A percentile compares a stretch with the other conserved stretches of the same genome.
phyloP scores from a whole-genome alignment of 1,140 invertebrate genomes.

The Dreissena polymorpha region DNA sequence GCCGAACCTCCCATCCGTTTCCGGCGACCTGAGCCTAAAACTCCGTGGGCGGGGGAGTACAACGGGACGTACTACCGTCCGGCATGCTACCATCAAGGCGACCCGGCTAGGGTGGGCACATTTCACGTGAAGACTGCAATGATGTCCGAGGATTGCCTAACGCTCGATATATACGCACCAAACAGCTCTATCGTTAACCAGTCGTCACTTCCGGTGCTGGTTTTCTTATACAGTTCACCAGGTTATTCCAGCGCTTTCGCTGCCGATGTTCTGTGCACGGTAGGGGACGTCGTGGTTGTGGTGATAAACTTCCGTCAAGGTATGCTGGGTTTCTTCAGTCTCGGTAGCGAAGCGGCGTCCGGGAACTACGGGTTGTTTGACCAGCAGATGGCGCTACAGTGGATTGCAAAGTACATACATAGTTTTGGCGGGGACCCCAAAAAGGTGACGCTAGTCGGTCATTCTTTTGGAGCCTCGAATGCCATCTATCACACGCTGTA shows the following conservation, averaged over 20 bases:
- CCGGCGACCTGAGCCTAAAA: slow-evolving; percentile 88
- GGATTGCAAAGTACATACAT: slow-evolving; percentile 39
- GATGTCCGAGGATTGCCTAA: slow-evolving; percentile 43
- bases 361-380: slow-evolving; percentile 50
- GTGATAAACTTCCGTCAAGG: slow-evolving; percentile 88
- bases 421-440: slow-evolving; percentile 28
- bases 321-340: slow-evolving; percentile 88
- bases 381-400: slow-evolving; percentile 41
- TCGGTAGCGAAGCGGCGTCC: slow-evolving; percentile 5
- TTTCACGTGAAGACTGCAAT: neutral
- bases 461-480: slow-evolving; percentile 29
- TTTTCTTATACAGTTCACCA: slow-evolving; percentile 11
- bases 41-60: slow-evolving; percentile 20
- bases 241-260: slow-evolving; percentile 27
- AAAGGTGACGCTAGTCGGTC: slow-evolving; percentile 30
- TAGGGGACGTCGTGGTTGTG: slow-evolving; percentile 37
- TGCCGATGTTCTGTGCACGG: slow-evolving; percentile 15
- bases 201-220: slow-evolving; percentile 21
- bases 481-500: slow-evolving; percentile 36
- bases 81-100: slow-evolving; percentile 10
- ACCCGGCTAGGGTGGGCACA: neutral
- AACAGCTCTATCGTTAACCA: neutral
- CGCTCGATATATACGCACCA: slow-evolving; percentile 42
- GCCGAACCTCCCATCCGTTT: slow-evolving; percentile 92
- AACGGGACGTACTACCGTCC: slow-evolving; percentile 32